These are phyloP conservation scores for Stenchaetothrips biformis DNA, from an alignment of 2,888 invertebrate species.

Conservation along the genomic window DNA sequence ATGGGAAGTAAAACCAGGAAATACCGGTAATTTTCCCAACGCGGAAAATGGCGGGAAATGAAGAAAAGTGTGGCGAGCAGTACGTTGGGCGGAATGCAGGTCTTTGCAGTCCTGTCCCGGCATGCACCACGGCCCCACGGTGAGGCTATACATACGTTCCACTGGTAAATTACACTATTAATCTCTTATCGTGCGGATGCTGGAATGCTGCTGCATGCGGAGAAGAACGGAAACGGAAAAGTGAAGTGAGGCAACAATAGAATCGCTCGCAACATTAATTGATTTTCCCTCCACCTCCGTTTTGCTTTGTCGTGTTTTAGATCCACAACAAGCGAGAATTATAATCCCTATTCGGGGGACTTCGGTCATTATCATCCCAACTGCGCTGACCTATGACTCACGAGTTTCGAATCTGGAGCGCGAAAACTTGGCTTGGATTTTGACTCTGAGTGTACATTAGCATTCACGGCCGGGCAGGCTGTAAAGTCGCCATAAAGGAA, in stretches of 20 bases:
- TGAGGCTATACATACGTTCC: slow-evolving; percentile 16
- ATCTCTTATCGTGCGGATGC: slow-evolving; percentile 7
- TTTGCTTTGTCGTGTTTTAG: too few species aligned
- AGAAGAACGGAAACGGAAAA: too few species aligned
- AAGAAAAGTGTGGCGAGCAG: not conserved
- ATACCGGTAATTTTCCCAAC: too few species aligned
- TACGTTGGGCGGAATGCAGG: not conserved
- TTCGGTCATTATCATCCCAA: too few species aligned
- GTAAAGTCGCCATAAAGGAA: slow-evolving; percentile 13
- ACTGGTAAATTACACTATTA: slow-evolving; percentile 16
- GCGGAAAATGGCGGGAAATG: not conserved
- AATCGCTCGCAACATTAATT: too few species aligned
- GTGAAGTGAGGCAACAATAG: too few species aligned
- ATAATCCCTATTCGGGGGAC: too few species aligned
- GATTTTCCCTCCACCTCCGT: too few species aligned
- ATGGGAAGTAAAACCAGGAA: too few species aligned
- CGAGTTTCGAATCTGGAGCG: too few species aligned
- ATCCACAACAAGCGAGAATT: too few species aligned
- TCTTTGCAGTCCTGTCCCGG: not conserved
- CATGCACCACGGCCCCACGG: not conserved
- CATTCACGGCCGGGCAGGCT: not conserved
- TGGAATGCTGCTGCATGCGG: not conserved
- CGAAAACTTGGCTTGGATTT: not conserved
- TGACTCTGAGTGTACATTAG: not conserved
- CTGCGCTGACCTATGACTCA: too few species aligned